These are phyloP conservation scores for Drosophila murphyi DNA, from an alignment of 1,140 invertebrate genomes.

Conservation along the genomic window DNA sequence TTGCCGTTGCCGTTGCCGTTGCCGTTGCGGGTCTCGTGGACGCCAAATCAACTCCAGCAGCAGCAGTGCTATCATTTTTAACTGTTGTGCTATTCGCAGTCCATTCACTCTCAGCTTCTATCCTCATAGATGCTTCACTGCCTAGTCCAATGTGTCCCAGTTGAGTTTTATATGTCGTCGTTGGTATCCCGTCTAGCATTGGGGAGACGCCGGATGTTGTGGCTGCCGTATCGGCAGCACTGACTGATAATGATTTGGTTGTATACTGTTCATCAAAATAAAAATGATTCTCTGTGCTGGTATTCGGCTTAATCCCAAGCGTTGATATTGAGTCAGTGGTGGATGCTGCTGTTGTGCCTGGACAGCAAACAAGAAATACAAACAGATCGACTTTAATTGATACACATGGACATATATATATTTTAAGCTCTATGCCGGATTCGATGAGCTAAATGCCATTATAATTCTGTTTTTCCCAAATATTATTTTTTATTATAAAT, in stretches of 20 bases:
- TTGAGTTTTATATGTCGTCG: constrained; percentile 12
- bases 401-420: neutral
- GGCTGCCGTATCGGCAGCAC: constrained; percentile 17
- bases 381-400: neutral
- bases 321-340: constrained; percentile 15
- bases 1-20: neutral
- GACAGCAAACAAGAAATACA: neutral
- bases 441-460: neutral
- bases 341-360: constrained; percentile 49
- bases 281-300: constrained; percentile 36
- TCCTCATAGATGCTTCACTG: constrained; percentile 9
- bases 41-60: neutral
- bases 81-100: constrained; percentile 43
- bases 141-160: neutral
- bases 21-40: neutral
- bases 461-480: neutral
- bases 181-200: constrained; percentile 33
- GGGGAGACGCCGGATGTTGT: constrained; percentile 15
- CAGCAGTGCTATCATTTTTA: constrained; percentile 28
- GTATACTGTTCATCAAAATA: constrained; percentile 71
- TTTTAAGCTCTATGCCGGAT: neutral
- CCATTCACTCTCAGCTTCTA: neutral
- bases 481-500: neutral
- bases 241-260: constrained; percentile 42
- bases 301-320: constrained; percentile 11